Evolutionary conservation across 2,797 vertebrate species (phyloP), one percentile per base, ranked within the genome.

Genomic region (Nannoperca obscura): DNA sequence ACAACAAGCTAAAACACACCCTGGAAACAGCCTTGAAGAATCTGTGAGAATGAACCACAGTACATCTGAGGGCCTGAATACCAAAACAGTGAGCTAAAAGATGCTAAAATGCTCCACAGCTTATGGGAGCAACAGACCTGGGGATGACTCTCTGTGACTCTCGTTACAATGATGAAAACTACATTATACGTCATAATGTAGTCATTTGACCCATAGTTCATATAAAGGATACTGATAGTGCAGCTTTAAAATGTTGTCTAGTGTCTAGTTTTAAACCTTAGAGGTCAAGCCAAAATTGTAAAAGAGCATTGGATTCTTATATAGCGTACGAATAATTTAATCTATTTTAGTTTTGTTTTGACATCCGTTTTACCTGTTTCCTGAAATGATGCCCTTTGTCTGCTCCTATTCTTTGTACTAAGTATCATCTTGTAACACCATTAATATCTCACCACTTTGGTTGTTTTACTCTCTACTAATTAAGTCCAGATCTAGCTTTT

Each of bases 361-460:
- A 36, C 7, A 2, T 15, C 15, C 62, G 20, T 13, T 71, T 20
- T 36, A 3, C 32, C 74, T 72, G 30, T 49, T 70, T 49, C 65
- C 67, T 74, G 7, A 71, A 58, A 58, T 67, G 47, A 52, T 27
- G 11, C 38, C 14, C 60, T 40, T 32, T 53, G 22, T 67, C 14
- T 65, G 7, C 14, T 38, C 38, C 63, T 74, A 40, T 52, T 60
- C 58, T 54, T 78, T 55, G 10, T 52, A 71, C 24, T 64, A n/a
- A 46, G 5, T 22, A 42, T 40, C 5, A 22, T 52, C 22, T 57
- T 42, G 17, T 44, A n/a, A 40, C 4, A 1, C 3, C 15, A 54
- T 53, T 54, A 19, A 34, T 27, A 30, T 61, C n/a, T 64, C n/a
- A 32, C 36, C 7, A 17, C 27, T 65, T 20, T 49, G 13, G n/a